Evolutionary conservation across 2,113 vertebrate genomes (phyloP).

Genomic region (Struthio camelus): DNA sequence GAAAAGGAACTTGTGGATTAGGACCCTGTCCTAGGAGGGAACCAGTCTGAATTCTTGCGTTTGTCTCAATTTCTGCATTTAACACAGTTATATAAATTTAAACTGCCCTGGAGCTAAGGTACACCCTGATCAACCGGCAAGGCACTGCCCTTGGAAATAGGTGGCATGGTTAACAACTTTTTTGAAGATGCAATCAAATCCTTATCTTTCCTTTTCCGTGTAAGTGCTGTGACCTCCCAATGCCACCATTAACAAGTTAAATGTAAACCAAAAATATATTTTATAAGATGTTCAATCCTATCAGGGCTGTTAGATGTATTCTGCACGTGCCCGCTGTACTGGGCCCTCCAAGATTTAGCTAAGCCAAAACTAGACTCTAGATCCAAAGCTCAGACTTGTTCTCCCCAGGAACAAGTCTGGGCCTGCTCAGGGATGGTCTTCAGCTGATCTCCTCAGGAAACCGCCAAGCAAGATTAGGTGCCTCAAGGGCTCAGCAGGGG

Average conservation of each 20-base stretch:
- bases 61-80: neutral
- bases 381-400: neutral
- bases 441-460: neutral
- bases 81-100: neutral
- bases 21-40: neutral
- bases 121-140: neutral
- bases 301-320: neutral
- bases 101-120: neutral
- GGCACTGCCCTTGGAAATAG: neutral
- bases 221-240: neutral
- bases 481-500: neutral
- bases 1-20: neutral
- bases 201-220: neutral
- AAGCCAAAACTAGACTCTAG: neutral
- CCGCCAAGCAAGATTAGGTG: neutral
- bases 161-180: neutral
- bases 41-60: neutral
- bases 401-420: accelerated
- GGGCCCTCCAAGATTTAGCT: neutral
- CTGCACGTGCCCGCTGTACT: neutral
- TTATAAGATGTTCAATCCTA: neutral
- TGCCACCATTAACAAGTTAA: neutral
- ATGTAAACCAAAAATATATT: neutral
- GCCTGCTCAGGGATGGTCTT: accelerated
- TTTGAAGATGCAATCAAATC: neutral